Base-by-base conservation (phyloP, 2,113 vertebrate species). In the Mastomys coucha region DNA sequence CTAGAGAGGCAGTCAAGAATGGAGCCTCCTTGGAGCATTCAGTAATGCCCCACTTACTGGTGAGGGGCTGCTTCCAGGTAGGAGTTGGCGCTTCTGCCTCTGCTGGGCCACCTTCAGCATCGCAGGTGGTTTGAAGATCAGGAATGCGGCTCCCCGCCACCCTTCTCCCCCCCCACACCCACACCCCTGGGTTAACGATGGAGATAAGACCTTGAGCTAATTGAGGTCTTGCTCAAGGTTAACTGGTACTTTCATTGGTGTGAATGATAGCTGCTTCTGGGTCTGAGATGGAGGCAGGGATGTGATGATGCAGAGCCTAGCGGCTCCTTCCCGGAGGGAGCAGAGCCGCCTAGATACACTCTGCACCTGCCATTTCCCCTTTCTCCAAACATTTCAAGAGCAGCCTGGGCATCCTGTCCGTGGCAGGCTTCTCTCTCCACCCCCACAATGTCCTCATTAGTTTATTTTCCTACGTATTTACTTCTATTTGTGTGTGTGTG, bases 201-300 rank as follows among this genome's bases (percentile, higher is more conserved):
- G 72, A 56, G 60, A 26, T 22, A 42, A 88, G 89, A 86, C 87
- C 73, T 77, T 63, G 49, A 7, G 86, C 86, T 96, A 81, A 96
- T 45, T 89, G 95, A 82, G 67, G 93, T 80, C 89, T 91, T n/a
- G 2, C 51, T 93, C 88, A 73, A 96, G 94, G 94, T 81, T 94
- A 96, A 89, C 1, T 0, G 12, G 88, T 8, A 20, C 77, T 82
- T 95, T 95, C 63, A 94, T 42, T 63, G 65, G 72, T n/a, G 85
- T 93, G 81, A 94, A 39, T 56, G 86, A 94, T 72, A 28, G 92
- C 81, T 94, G 33, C 4, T 7, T 2, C 72, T 4, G 45, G 49
- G 85, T 73, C 31, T 42, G 92, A 42, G 65, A 16, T 58, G 8
- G 28, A 56, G 58, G 60, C 84, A 5, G 26, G 58, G 2, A 77